phyloP scores from a whole-genome alignment of 2,888 invertebrate genomes.

The Scelioninae gen. 2 region DNA sequence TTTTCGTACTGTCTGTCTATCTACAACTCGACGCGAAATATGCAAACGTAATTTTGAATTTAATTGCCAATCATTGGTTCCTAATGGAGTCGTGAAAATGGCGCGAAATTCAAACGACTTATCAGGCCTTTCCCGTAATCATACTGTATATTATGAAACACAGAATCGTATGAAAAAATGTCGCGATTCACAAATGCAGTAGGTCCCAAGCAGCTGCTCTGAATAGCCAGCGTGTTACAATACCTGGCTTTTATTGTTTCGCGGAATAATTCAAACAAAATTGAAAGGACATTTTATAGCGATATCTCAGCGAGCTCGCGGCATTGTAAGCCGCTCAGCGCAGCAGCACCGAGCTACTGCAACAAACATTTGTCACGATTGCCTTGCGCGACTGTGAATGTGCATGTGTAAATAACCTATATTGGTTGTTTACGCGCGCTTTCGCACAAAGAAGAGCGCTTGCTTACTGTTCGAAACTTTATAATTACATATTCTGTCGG shows the following conservation, averaged over 20 bases:
- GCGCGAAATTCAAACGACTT: too few species aligned
- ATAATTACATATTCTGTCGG: slow-evolving; percentile 32
- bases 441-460: slow-evolving; percentile 45
- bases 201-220: too few species aligned
- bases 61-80: too few species aligned
- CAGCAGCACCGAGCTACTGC: slow-evolving; percentile 25
- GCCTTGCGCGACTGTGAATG: slow-evolving; percentile 32
- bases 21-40: too few species aligned
- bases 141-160: too few species aligned
- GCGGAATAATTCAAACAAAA: slow-evolving; percentile 51
- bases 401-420: slow-evolving; percentile 48
- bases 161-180: too few species aligned
- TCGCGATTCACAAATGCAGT: too few species aligned
- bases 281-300: slow-evolving; percentile 51
- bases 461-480: slow-evolving; percentile 31
- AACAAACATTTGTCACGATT: slow-evolving; percentile 51
- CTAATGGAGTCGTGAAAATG: too few species aligned
- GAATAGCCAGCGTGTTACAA: too few species aligned
- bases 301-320: slow-evolving; percentile 31
- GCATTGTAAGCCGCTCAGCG: slow-evolving; percentile 40
- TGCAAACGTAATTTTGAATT: too few species aligned
- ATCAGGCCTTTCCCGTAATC: too few species aligned
- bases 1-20: too few species aligned
- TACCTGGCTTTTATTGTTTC: slow-evolving; percentile 41
- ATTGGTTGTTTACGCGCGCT: slow-evolving; percentile 42